These are phyloP conservation scores for Campylomormyrus tamandua DNA, from an alignment of 2,113 vertebrate genomes.

Conservation along the genomic window DNA sequence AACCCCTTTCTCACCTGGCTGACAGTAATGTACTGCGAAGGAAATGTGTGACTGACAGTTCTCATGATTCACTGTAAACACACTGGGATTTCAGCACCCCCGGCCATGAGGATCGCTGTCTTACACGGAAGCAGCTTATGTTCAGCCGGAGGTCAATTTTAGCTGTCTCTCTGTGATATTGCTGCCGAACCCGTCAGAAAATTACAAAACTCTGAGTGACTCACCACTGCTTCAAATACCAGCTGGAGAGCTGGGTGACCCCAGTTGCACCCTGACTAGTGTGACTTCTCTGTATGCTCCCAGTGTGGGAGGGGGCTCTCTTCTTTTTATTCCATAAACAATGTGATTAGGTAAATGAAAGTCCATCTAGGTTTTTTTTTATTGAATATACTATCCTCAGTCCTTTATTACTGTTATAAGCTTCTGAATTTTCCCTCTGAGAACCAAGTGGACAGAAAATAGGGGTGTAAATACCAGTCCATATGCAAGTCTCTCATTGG, in stretches of 20 bases:
- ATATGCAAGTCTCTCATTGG: background rate
- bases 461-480: background rate
- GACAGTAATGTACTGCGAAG: constrained; percentile 39
- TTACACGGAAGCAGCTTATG: constrained; percentile 46
- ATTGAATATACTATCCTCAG: background rate
- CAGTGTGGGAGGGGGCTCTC: constrained; percentile 15
- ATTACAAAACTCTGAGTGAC: constrained; percentile 66
- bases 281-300: constrained; percentile 48
- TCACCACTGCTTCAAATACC: constrained; percentile 67
- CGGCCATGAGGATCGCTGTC: constrained; percentile 51
- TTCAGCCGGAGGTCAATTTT: constrained; percentile 39
- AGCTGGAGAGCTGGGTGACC: constrained; percentile 42
- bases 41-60: constrained; percentile 41
- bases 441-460: background rate
- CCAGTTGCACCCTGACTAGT: background rate
- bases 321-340: background rate
- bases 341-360: background rate
- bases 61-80: constrained; percentile 41
- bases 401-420: background rate
- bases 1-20: constrained; percentile 54
- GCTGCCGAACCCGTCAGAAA: constrained; percentile 52
- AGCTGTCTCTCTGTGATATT: constrained; percentile 40
- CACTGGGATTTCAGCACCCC: constrained; percentile 55
- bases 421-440: background rate
- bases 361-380: background rate